phyloP scores from a whole-genome alignment of 2,888 invertebrate species.

The Cactoblastis cactorum region DNA sequence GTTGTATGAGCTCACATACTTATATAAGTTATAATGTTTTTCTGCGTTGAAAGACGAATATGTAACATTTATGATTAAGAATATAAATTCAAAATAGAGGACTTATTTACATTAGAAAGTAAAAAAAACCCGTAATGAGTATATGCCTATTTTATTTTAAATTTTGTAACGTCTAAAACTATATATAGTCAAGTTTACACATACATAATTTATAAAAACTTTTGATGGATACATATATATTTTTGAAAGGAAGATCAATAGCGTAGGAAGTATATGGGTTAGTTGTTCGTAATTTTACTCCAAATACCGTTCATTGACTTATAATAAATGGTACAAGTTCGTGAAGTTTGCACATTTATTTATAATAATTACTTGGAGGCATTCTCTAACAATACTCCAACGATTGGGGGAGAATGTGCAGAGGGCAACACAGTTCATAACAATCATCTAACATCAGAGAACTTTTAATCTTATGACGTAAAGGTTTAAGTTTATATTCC shows the following conservation, averaged over 20 bases:
- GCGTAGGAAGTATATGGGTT: conserved; percentile 9
- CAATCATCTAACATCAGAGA: background rate
- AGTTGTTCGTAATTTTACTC: conserved; percentile 20
- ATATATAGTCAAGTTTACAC: no score
- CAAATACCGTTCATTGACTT: conserved; percentile 38
- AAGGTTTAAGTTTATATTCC: background rate
- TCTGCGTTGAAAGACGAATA: no score
- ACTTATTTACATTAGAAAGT: no score
- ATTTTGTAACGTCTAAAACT: no score
- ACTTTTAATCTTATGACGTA: background rate
- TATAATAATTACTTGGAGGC: conserved; percentile 59
- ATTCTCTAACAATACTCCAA: conserved; percentile 49
- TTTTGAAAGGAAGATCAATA: conserved; percentile 21
- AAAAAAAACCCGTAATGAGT: no score
- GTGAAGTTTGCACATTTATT: conserved; percentile 57
- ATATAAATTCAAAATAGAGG: no score
- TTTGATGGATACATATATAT: conserved; percentile 17
- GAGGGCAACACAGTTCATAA: conserved; percentile 27
- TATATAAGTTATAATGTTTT: no score
- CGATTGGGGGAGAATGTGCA: conserved; percentile 45
- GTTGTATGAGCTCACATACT: no score
- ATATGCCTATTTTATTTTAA: no score
- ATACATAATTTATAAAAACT: background rate
- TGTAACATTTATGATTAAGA: no score
- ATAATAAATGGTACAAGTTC: conserved; percentile 43